Conservation (phyloP, 1,140 invertebrate species). For the Apocrypta bakeri region DNA sequence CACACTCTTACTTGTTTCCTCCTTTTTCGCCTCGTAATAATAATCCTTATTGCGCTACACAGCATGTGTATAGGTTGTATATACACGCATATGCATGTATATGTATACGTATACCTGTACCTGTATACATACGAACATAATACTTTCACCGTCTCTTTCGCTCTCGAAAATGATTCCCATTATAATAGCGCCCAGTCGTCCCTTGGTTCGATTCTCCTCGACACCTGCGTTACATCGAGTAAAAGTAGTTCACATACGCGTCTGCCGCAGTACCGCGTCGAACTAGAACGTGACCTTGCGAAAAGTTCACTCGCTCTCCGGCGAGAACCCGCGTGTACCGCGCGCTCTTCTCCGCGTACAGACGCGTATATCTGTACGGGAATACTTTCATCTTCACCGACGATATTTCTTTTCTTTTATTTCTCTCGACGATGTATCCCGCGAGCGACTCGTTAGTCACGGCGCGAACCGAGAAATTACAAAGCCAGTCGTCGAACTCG, state of each 20-base stretch:
- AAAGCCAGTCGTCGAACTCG: constrained; percentile 30
- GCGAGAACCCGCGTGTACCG: too few species aligned
- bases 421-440: background rate
- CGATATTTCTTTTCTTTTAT: constrained; percentile 9
- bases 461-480: background rate
- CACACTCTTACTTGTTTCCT: background rate
- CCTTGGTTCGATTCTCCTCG: background rate
- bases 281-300: constrained; percentile 47
- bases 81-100: too few species aligned
- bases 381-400: constrained; percentile 33
- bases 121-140: too few species aligned
- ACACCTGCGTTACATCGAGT: background rate
- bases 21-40: too few species aligned
- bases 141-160: background rate
- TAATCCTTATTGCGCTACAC: too few species aligned
- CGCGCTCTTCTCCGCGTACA: too few species aligned
- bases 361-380: too few species aligned
- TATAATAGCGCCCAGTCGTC: too few species aligned
- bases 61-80: too few species aligned
- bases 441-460: background rate
- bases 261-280: background rate
- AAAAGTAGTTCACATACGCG: background rate
- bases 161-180: too few species aligned
- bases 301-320: constrained; percentile 26
- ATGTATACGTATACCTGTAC: too few species aligned